Base-by-base conservation (phyloP, 2,888 invertebrate species). In the Synergus umbraculus region DNA sequence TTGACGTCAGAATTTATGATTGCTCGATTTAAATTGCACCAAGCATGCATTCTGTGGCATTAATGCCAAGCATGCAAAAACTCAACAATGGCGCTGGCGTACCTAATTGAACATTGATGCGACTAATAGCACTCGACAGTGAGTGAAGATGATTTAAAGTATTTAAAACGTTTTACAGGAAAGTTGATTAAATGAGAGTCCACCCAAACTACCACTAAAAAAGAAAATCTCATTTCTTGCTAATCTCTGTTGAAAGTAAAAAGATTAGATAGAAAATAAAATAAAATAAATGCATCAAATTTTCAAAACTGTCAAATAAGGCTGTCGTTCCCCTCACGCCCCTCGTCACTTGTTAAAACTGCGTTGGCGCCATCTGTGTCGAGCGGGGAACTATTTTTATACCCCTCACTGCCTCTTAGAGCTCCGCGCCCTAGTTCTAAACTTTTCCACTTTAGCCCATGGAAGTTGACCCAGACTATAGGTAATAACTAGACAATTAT, bases 21-120 rank as follows among this genome's bases (percentile, higher is more conserved):
- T 69, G 69, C 49, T 69, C 69, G 46, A 69, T 69, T 69, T 69
- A 69, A 69, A 69, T 69, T 69, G 69, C 69, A 69, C 49, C 12
- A 22, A 49, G 69, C 69, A 49, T 44, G 69, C 29, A 69, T 69
- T 22, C 46, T 69, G 69, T 13, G 29, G 29, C 69, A 69, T 69
- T 69, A 69, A 69, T 46, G 49, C 69, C 15, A 44, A 46, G 46
- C 69, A 69, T 69, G 69, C 69, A 69, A 69, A 29, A 69, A 69
- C 22, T 49, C 18, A 15, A 13, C 46, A 69, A 15, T 69, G 49
- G 46, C 44, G 44, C 29, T 29, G 29, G 29, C 29, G 29, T 29
- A 46, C 22, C 29, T 46, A 69, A 69, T 69, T 69, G 44, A 29
- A 69, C 46, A 69, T 69, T 69, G 69, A 69, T 69, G 46, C 44